Evolutionary conservation across 2,888 invertebrate species (phyloP).

Genomic region (Trachelus stipa): DNA sequence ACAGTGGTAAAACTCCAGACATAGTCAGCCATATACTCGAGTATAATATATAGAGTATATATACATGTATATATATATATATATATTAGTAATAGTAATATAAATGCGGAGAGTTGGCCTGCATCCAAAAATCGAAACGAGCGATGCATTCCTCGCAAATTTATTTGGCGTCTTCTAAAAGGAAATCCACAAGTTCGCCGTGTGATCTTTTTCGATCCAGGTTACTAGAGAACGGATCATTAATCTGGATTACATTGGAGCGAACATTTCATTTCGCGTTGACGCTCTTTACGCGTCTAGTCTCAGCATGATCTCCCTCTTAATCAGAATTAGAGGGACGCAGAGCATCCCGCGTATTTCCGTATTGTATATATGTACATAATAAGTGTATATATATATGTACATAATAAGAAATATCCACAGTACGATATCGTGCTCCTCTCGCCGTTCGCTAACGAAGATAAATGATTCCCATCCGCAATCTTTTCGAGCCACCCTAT

Average conservation of each 20-base stretch:
- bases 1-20: not conserved
- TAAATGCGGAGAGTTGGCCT: conserved; percentile 13
- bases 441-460: not conserved
- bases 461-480: not conserved
- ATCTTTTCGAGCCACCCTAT: not conserved
- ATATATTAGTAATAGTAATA: not conserved
- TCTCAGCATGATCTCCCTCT: not conserved
- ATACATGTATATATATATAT: not conserved
- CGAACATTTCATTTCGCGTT: conserved; percentile 26
- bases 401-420: not conserved
- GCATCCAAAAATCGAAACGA: conserved; percentile 26
- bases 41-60: not conserved
- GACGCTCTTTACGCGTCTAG: not conserved
- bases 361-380: not conserved
- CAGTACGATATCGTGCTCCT: not conserved
- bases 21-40: not conserved
- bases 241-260: conserved; percentile 31
- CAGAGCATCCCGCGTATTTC: not conserved
- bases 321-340: not conserved
- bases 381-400: not conserved
- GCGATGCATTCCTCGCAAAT: not conserved
- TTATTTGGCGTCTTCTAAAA: not conserved
- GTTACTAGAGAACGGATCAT: conserved; percentile 26
- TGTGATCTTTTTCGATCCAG: conserved; percentile 23
- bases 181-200: not conserved